Conservation (phyloP, 2,113 vertebrate species). For the Pimephales promelas region DNA sequence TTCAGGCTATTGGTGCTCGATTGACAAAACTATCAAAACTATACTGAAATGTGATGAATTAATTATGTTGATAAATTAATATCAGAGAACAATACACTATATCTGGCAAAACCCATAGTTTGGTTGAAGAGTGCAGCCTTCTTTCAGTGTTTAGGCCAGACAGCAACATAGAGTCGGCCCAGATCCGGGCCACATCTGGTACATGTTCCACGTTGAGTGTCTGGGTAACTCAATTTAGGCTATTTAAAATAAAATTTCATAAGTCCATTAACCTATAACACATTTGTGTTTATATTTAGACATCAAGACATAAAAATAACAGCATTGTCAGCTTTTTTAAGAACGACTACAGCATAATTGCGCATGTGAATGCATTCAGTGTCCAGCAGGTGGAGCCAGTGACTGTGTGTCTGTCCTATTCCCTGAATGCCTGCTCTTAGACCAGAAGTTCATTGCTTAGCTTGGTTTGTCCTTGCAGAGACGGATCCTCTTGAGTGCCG, state of each 20-base stretch:
- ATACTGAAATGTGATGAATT: background rate
- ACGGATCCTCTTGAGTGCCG: conserved; percentile 65
- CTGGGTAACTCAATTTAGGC: background rate
- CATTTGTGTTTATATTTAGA: background rate
- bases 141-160: background rate
- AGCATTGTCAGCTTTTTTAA: background rate
- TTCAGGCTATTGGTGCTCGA: too few species aligned
- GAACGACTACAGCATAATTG: background rate
- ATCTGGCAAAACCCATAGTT: background rate
- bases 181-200: too few species aligned
- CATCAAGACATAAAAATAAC: background rate
- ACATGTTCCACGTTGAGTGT: too few species aligned
- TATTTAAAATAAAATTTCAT: too few species aligned
- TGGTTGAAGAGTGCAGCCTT: background rate
- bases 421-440: background rate
- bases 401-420: background rate
- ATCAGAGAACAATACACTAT: background rate
- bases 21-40: too few species aligned
- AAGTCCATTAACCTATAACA: background rate
- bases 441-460: conserved; percentile 14
- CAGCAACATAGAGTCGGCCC: too few species aligned
- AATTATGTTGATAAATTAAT: background rate
- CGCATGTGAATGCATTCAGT: background rate
- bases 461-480: conserved; percentile 55
- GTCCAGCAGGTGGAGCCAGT: conserved; percentile 4